Evolutionary conservation across 2,113 vertebrate genomes (phyloP), one percentile per base, ranked within the genome.

Genomic region (Narcine bancroftii): DNA sequence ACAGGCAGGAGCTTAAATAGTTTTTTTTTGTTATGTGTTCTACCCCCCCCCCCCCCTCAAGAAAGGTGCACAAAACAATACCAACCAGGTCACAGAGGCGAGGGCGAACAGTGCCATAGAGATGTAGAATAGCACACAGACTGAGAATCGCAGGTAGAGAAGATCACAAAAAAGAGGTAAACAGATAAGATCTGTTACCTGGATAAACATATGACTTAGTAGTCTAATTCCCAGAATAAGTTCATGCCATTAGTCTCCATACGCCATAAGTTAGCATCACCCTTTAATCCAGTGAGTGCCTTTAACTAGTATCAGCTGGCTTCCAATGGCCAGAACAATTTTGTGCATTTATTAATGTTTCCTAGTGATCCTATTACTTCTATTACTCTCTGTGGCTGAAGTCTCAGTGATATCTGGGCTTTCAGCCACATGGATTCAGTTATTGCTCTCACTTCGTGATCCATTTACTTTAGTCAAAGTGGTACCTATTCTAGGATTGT

Each of bases 11-110:
- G 65, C 65, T 45, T 69, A 69, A 91, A 69, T 91, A 91, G n/a
- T n/a, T n/a, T 42, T 91, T 69, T 89, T 24, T 69, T 91, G 89
- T 91, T 91, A 69, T 91, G 89, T 69, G 89, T 91, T 91, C 24
- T 47, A 11, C 39, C 47, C 9, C 3, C 79, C 26, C 33, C 3
- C 39, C 47, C 9, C 3, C 79, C 26, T 53, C 3, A 26, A 83
- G 39, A 47, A 53, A 83, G 24, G 45, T 50, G 79, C 26, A 47
- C 9, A 53, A 47, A 53, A 47, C 47, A 50, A 77, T 17, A 77
- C 36, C 24, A 33, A 83, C 47, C 21, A 26, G 79, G 79, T 29
- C 79, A 83, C 47, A 26, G 47, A 83, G 79, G 47, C 9, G 39
- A 13, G 45, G 39, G 42, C 9, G 79, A 79, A 39, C 2, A 45